These are phyloP conservation scores for Rotaria socialis DNA, from an alignment of 2,888 invertebrate species.

Conservation along the genomic window DNA sequence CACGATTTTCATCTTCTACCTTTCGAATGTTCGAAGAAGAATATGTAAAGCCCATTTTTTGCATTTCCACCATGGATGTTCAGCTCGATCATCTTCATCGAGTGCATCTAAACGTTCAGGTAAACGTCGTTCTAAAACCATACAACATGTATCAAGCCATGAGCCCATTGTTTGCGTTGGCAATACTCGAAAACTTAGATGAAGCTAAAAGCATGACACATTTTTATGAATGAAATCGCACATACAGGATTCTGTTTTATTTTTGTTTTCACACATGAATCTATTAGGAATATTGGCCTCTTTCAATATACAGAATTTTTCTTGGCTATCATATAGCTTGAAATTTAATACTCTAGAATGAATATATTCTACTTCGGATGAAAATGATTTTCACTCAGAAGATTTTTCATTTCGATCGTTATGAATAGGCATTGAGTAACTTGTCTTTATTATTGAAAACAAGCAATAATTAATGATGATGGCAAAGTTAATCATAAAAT, in stretches of 20 bases:
- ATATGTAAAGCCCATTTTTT: constrained; percentile 98
- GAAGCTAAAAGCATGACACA: not conserved
- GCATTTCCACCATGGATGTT: constrained; percentile 93
- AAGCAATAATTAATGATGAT: too few species aligned
- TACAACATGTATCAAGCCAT: constrained; percentile 48
- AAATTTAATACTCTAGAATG: not conserved
- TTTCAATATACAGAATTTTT: too few species aligned
- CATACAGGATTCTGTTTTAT: too few species aligned
- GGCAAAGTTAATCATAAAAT: too few species aligned
- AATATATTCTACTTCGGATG: not conserved
- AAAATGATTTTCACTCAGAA: not conserved
- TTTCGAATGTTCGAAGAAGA: constrained; percentile 84
- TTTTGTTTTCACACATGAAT: too few species aligned
- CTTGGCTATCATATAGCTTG: too few species aligned
- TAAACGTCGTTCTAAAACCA: constrained; percentile 45
- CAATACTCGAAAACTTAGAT: constrained; percentile 48
- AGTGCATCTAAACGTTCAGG: constrained; percentile 51
- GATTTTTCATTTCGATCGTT: too few species aligned
- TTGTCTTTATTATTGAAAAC: too few species aligned
- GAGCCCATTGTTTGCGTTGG: constrained; percentile 45
- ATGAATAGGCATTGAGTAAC: too few species aligned
- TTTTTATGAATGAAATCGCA: too few species aligned
- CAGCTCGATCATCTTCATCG: constrained; percentile 79
- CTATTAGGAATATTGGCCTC: too few species aligned
- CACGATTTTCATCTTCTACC: not conserved